phyloP scores from a whole-genome alignment of 2,113 vertebrate genomes.

The Bubo bubo region DNA sequence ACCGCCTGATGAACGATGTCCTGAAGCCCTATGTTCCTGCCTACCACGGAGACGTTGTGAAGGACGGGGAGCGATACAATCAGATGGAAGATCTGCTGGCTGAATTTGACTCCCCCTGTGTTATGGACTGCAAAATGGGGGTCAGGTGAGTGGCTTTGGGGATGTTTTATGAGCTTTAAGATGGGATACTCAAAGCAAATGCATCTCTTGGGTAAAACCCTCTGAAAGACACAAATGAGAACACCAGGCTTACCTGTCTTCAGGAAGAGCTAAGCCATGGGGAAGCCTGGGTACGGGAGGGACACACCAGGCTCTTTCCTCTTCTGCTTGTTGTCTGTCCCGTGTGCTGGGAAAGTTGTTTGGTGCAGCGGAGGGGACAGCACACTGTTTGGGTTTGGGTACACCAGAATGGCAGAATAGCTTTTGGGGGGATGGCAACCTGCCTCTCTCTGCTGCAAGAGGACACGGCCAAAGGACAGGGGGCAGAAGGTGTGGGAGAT shows the following conservation, averaged over 20 bases:
- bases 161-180: neutral
- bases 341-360: neutral
- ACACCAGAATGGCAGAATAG: neutral
- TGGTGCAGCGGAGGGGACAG: neutral
- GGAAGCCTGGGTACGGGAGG: neutral
- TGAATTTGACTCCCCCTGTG: constrained; percentile 92
- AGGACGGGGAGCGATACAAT: constrained; percentile 96
- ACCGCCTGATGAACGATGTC: constrained; percentile 90
- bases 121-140: constrained; percentile 99
- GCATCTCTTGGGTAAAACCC: neutral
- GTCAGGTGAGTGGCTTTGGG: constrained; percentile 79
- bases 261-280: neutral
- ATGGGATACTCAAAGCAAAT: neutral
- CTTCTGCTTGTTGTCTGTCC: neutral
- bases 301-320: neutral
- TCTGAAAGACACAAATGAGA: neutral
- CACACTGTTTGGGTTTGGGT: neutral
- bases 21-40: constrained; percentile 90
- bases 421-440: neutral
- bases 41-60: constrained; percentile 93
- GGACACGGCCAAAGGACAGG: neutral
- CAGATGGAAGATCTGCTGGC: constrained; percentile 98
- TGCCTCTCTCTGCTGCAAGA: neutral
- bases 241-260: neutral
- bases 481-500: neutral